These are phyloP conservation scores for Cyrtorhinus lividipennis DNA, from an alignment of 1,140 invertebrate species.

Conservation along the genomic window DNA sequence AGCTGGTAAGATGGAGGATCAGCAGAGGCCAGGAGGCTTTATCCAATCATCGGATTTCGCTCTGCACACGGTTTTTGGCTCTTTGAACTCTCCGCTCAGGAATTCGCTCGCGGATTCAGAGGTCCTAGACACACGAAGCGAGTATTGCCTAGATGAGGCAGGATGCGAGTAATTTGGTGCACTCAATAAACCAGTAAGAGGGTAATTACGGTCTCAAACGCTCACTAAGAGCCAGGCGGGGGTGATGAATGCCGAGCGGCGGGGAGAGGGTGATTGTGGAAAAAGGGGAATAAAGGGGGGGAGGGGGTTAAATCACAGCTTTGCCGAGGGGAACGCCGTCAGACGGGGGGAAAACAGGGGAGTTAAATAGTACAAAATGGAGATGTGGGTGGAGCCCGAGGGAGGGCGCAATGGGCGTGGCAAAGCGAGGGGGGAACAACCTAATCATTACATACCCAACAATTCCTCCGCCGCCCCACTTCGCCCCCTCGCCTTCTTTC, in stretches of 20 bases:
- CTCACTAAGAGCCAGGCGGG: not conserved
- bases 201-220: not conserved
- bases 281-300: not conserved
- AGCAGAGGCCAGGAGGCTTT: too few relatives aligned
- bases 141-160: too few relatives aligned
- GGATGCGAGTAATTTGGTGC: not conserved
- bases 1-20: too few relatives aligned
- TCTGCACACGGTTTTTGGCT: too few relatives aligned
- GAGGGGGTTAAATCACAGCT: too few relatives aligned
- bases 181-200: not conserved
- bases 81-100: too few relatives aligned
- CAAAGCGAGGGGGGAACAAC: not conserved
- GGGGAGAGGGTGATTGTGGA: not conserved
- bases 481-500: too few relatives aligned
- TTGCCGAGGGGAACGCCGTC: not conserved
- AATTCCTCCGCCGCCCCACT: not conserved
- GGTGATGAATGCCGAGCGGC: not conserved
- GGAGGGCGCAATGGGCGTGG: slow-evolving; percentile 1
- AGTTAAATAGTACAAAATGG: slow-evolving; percentile 13
- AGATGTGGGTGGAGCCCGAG: slow-evolving; percentile 4
- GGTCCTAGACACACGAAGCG: too few relatives aligned
- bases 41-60: too few relatives aligned
- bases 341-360: not conserved
- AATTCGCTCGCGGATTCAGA: too few relatives aligned
- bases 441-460: slow-evolving; percentile 10